Evolutionary conservation across 2,888 invertebrate genomes (phyloP), one percentile per base, ranked within the genome.

Genomic region (Eulithis testata): DNA sequence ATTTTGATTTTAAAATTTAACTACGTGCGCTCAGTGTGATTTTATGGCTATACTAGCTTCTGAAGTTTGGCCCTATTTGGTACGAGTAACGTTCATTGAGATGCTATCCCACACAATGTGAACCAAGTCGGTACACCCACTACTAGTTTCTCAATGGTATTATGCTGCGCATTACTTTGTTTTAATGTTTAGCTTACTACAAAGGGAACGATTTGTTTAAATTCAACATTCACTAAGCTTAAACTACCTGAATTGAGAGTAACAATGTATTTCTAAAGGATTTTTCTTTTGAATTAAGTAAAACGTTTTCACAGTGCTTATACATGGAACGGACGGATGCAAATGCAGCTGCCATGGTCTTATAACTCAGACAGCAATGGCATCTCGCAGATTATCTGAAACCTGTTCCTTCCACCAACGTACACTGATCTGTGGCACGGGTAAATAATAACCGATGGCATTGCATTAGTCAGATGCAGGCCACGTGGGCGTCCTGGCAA

Each of bases 381-480:
- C 74, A 67, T 74, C 72, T 71, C 64, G 72, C 75, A 71, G 71
- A 76, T 74, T 71, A 75, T 72, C 71, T 67, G 53, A 66, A 73
- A 74, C 75, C 73, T 73, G 75, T 76, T 73, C 60, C 62, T 37
- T 66, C 45, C 56, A 50, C 55, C 40, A 59, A 47, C 45, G 59
- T 47, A 36, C 27, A 47, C 31, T 44, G 54, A 51, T 55, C 63
- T 66, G 66, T 56, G 73, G 63, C 50, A 66, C 74, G 72, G 76
- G 85, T 87, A 90, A 91, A 87, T 90, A 90, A 89, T 89, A 82
- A 85, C 71, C 75, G 75, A 79, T 81, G 80, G 84, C 79, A 82
- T 21, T 81, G 82, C 88, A 89, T 90, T 89, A 89, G 86, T 90
- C 88, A 90, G 88, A 84, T 84, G 83, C 83, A 77, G 80, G 70